Percentiles rank a stretch among this genome's conserved stretches.
Conservation (phyloP, 2,888 invertebrate genomes). For the Campoletis raptor region DNA sequence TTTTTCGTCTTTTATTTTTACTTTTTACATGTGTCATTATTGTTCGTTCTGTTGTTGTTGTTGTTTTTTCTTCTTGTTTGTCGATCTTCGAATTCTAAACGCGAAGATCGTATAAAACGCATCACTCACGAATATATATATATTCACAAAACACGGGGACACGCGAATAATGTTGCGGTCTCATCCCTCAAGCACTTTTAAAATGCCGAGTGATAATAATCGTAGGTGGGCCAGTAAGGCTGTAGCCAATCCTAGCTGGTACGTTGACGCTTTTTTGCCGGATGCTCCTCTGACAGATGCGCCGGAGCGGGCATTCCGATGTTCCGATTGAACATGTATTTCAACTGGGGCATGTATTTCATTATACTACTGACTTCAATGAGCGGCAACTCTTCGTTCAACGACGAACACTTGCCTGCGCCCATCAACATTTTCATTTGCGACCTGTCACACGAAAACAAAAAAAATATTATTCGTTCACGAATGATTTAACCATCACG, state of each 20-base stretch:
- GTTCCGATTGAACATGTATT: constrained; percentile 91
- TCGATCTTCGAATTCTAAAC: not conserved
- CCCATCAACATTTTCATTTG: constrained; percentile 92
- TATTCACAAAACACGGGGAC: constrained; percentile 27
- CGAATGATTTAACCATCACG: not conserved
- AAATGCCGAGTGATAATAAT: constrained; percentile 84
- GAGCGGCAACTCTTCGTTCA: constrained; percentile 91
- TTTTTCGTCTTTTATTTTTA: not conserved
- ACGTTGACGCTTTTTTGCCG: constrained; percentile 86
- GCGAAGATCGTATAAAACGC: constrained; percentile 39
- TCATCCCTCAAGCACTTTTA: constrained; percentile 69
- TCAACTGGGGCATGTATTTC: constrained; percentile 94
- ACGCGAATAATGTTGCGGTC: constrained; percentile 60
- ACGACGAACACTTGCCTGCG: constrained; percentile 90
- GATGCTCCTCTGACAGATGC: constrained; percentile 83
- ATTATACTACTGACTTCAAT: constrained; percentile 94
- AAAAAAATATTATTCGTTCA: constrained; percentile 84
- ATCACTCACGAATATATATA: constrained; percentile 36
- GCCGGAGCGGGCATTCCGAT: constrained; percentile 82
- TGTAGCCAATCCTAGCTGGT: constrained; percentile 88
- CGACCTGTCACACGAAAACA: constrained; percentile 85
- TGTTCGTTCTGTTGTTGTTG: not conserved
- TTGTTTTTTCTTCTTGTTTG: not conserved
- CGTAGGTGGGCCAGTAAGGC: constrained; percentile 85
- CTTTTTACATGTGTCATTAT: not conserved